These are phyloP conservation scores for Ectemnius continuus DNA, from an alignment of 2,888 invertebrate genomes.

Conservation along the genomic window DNA sequence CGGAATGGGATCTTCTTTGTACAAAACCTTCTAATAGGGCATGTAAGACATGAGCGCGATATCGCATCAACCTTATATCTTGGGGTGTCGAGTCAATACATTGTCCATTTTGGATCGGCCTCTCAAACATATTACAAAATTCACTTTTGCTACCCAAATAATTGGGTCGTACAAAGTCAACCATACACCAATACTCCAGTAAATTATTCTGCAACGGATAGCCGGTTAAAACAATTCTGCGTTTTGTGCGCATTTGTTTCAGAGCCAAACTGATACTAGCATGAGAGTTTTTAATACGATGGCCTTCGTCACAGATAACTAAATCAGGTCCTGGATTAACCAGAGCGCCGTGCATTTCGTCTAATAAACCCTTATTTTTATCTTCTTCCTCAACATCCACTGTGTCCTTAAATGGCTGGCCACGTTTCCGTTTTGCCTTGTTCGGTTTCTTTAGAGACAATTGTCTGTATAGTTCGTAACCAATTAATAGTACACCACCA, in stretches of 20 bases:
- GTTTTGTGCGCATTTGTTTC: constrained; percentile 95
- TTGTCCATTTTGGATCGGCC: constrained; percentile 99
- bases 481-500: constrained; percentile 97
- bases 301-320: constrained; percentile 97
- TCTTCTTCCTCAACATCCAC: constrained; percentile 81
- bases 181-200: constrained; percentile 99
- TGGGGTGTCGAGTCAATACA: constrained; percentile 97
- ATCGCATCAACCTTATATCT: constrained; percentile 96
- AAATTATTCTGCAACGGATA: constrained; percentile 99
- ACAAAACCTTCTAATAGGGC: constrained; percentile 97
- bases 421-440: constrained; percentile 81
- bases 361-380: constrained; percentile 86
- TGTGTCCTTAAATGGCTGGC: constrained; percentile 78
- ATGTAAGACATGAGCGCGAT: constrained; percentile 96
- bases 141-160: constrained; percentile 97
- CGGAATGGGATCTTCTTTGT: constrained; percentile 95
- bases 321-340: constrained; percentile 96
- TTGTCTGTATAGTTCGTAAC: constrained; percentile 97
- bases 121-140: constrained; percentile 99
- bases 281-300: constrained; percentile 98
- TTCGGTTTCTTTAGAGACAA: constrained; percentile 88
- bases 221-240: constrained; percentile 97
- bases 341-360: constrained; percentile 90
- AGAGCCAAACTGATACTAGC: constrained; percentile 97
- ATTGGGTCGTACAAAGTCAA: constrained; percentile 98